Conservation (phyloP, 2,113 vertebrate species). For the Pipra filicauda region DNA sequence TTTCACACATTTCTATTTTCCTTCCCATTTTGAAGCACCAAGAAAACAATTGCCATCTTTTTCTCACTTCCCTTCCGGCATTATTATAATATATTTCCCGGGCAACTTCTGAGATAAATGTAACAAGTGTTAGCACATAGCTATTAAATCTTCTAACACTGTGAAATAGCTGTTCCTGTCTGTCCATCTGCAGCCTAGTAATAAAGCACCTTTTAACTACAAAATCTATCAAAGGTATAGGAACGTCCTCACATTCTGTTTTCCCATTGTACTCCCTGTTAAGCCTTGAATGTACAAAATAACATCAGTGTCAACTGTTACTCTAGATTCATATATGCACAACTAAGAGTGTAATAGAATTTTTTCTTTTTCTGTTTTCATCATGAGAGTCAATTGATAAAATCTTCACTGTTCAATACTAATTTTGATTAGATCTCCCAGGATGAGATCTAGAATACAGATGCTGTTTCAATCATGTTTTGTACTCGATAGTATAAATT, state of each 20-base stretch:
- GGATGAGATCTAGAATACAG: not conserved
- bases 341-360: not conserved
- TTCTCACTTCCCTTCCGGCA: not conserved
- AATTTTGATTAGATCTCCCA: not conserved
- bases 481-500: not conserved
- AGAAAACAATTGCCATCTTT: not conserved
- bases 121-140: not conserved
- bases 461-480: not conserved
- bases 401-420: not conserved
- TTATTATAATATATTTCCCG: not conserved
- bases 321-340: not conserved
- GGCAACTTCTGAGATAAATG: not conserved
- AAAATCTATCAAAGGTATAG: not conserved
- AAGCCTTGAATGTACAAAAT: not conserved
- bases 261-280: not conserved
- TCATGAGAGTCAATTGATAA: not conserved
- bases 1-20: not conserved
- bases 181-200: not conserved
- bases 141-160: slow-evolving; percentile 17
- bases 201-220: slow-evolving; percentile 16
- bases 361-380: not conserved
- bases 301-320: not conserved
- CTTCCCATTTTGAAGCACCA: not conserved
- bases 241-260: not conserved
- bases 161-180: not conserved